phyloP scores from a whole-genome alignment of 2,888 invertebrate genomes.

The Drosophila putrida region DNA sequence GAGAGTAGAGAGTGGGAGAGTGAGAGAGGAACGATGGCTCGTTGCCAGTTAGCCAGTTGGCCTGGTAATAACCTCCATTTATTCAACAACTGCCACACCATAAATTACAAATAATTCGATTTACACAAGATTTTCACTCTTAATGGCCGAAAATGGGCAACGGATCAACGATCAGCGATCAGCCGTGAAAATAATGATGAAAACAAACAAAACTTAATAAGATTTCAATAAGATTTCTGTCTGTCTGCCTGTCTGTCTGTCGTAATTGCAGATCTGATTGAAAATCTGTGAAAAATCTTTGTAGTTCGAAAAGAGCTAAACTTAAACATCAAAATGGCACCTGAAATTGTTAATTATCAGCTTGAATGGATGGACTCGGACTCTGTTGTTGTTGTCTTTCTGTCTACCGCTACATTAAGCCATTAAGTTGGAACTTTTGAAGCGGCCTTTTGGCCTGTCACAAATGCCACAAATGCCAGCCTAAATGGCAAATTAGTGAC shows the following conservation, averaged over 20 bases:
- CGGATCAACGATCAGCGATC: conserved; percentile 60
- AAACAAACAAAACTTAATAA: conserved; percentile 84
- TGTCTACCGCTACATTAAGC: conserved; percentile 58
- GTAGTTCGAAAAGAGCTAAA: conserved; percentile 1
- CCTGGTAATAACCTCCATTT: conserved; percentile 78
- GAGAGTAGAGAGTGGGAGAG: background rate
- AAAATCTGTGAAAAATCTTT: conserved; percentile 20
- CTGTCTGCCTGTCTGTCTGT: conserved; percentile 17
- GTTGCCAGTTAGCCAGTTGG: conserved; percentile 55
- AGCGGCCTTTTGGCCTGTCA: conserved; percentile 48
- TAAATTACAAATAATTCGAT: conserved; percentile 85
- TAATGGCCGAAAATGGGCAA: conserved; percentile 80
- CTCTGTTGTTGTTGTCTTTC: conserved; percentile 7
- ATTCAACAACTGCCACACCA: conserved; percentile 80
- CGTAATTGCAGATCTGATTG: conserved; percentile 67
- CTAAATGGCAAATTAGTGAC: conserved; percentile 78
- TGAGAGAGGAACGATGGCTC: conserved; percentile 24
- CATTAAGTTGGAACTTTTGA: conserved; percentile 65
- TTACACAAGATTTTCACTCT: conserved; percentile 83
- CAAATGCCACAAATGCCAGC: conserved; percentile 65
- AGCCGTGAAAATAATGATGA: conserved; percentile 80
- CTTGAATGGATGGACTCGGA: conserved; percentile 24
- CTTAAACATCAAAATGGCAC: conserved; percentile 41
- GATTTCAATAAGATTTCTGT: conserved; percentile 83
- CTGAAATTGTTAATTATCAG: conserved; percentile 66